Evolutionary conservation across 2,113 vertebrate species (phyloP).

Genomic region (Grammomys dolichurus): DNA sequence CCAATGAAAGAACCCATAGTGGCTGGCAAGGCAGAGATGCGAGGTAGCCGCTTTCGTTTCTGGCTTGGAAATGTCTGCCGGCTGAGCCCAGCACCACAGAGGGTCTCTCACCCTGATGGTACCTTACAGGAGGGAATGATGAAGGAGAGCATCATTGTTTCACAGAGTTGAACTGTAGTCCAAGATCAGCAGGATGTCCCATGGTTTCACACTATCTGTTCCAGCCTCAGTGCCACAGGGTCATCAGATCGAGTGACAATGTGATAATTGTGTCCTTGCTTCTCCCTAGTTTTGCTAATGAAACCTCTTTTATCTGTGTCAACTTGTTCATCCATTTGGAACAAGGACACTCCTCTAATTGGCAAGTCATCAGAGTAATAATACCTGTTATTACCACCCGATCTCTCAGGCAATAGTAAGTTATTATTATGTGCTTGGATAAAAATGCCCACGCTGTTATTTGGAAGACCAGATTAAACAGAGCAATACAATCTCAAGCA

Average conservation of each 20-base stretch:
- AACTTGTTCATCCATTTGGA: neutral
- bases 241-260: fast-evolving
- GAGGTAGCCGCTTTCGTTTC: neutral
- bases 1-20: neutral
- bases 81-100: neutral
- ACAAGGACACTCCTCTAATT: conserved; percentile 23
- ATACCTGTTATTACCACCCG: conserved; percentile 45
- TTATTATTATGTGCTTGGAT: conserved; percentile 47
- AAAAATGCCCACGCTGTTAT: conserved; percentile 7
- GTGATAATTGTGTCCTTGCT: neutral
- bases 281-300: neutral
- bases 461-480: conserved; percentile 34
- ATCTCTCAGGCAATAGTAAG: conserved; percentile 37
- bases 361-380: conserved; percentile 47
- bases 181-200: neutral
- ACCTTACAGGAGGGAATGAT: neutral
- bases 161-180: neutral
- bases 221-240: neutral
- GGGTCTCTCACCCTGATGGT: neutral
- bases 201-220: neutral
- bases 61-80: neutral
- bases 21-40: neutral
- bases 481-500: conserved; percentile 26
- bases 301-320: neutral
- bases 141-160: neutral